Base-by-base conservation (phyloP, 2,113 vertebrate species). In the Lepus americanus region DNA sequence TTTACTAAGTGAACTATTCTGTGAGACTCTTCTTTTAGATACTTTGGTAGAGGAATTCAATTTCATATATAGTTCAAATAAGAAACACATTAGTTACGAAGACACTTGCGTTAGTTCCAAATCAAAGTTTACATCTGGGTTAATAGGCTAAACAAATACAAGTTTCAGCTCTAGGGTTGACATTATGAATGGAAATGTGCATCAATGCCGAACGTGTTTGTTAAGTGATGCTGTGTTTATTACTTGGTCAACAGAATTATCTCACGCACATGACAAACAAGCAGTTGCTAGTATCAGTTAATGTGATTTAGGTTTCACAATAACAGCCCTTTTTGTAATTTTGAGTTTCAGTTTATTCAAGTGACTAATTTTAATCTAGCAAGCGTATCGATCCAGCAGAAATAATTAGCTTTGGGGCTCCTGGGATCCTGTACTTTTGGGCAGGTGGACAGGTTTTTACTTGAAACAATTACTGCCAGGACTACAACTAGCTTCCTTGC, bases 351-450 rank as follows among this genome's bases (percentile, higher is more conserved):
- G 86, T 81, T 25, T 72, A 87, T 82, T 91, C 80, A 86, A 84
- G 33, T 87, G 59, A 91, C 79, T 96, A 86, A 95, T 92, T 92
- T 33, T 95, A 88, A 33, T 94, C 53, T 97, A 97, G 91, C 55
- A 94, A 72, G 95, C 89, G 90, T 96, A 94, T 87, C 87, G 27
- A 92, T 95, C 69, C 36, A 55, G 95, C 95, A 79, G 72, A 97
- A 94, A 92, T 94, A 97, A 96, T 95, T 95, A 96, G 78, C 86
- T 93, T 81, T 69, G 55, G 44, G 74, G 76, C 64, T 94, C 94
- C 66, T 23, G 77, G 91, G 92, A 94, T 74, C 51, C 13, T 67
- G 72, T 73, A n/a, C n/a, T 92, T 87, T 49, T 90, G 84, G 89
- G 89, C 89, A 94, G 80, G 53, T 64, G 36, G 61, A 89, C 55